Percentiles rank a stretch among this genome's conserved stretches.
Evolutionary conservation across 2,888 invertebrate genomes (phyloP).

Genomic region (Agonum fuliginosum): DNA sequence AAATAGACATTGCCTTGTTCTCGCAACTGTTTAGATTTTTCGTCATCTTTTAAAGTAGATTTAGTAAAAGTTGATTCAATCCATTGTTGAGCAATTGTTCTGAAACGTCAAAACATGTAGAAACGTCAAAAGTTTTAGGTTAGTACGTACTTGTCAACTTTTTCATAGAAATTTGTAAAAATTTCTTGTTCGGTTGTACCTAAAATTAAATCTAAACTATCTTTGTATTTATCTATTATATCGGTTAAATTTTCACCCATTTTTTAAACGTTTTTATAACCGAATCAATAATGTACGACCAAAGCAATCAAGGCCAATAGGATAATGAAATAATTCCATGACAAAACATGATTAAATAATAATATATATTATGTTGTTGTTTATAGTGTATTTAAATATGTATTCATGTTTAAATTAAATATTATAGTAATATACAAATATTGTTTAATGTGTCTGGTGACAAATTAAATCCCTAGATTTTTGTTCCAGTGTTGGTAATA

Average conservation of each 20-base stretch:
- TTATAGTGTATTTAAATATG: not conserved
- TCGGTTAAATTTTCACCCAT: not conserved
- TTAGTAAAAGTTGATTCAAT: constrained; percentile 67
- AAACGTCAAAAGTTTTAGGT: not conserved
- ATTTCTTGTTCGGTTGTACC: constrained; percentile 29
- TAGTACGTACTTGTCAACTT: constrained; percentile 31
- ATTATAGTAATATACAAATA: no score
- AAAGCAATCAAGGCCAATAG: no score
- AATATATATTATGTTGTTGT: not conserved
- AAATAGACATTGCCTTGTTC: constrained; percentile 78
- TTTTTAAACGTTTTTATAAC: not conserved
- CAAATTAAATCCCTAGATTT: no score
- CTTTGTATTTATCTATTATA: constrained; percentile 43
- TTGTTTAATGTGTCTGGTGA: not conserved
- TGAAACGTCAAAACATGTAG: not conserved
- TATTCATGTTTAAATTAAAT: no score
- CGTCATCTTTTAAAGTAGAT: constrained; percentile 68
- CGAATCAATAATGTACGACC: not conserved
- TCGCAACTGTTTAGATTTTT: constrained; percentile 69
- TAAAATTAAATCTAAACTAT: not conserved
- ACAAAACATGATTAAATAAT: not conserved
- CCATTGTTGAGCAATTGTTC: constrained; percentile 65
- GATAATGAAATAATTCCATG: no score
- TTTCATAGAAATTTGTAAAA: constrained; percentile 22
- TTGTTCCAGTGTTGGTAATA: not conserved